Base-by-base conservation (phyloP, 2,113 vertebrate species). In the Sorex araneus region DNA sequence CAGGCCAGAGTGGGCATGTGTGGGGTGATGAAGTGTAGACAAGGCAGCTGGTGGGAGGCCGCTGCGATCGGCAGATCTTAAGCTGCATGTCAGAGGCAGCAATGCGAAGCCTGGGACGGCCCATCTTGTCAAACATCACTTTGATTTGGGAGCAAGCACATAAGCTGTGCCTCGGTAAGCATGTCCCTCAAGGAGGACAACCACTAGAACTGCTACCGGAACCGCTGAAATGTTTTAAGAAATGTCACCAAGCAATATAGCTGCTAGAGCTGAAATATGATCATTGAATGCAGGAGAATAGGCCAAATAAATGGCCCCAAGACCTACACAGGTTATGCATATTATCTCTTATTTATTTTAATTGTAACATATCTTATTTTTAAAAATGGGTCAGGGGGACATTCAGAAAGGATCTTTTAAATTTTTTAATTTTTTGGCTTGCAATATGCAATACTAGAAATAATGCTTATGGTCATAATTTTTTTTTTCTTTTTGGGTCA, bases 261-360 rank as follows among this genome's bases (percentile, higher is more conserved):
- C 36, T 30, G 66, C 87, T 78, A 28, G 74, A n/a, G 69, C 13
- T 25, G 60, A 78, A 92, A 81, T 0, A 3, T 69, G 81, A 80
- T 84, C 40, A 87, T 85, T 96, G 84, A 94, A 89, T 78, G 64
- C 43, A 96, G 30, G 78, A 85, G 70, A 25, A 40, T 45, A 84
- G 64, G 2, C 16, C 60, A 70, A 90, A 84, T 40, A 91, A 43
- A 40, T 28, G 60, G 28, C 12, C 21, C 86, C 70, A 78, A 36
- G 83, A 89, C 12, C 54, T 94, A 60, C 57, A 60, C 18, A 60
- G 57, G 57, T 19, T 21, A 60, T 60, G 21, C 47, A 50, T 50
- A 40, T 7, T 40, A 40, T 40, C 40, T 4, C 7, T 40, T 40
- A 40, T 40, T 40, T 40, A 40, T 40, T 40, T 40, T 40, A 40